These are phyloP conservation scores for Gallinago media DNA, from an alignment of 2,113 vertebrate genomes.

Conservation along the genomic window DNA sequence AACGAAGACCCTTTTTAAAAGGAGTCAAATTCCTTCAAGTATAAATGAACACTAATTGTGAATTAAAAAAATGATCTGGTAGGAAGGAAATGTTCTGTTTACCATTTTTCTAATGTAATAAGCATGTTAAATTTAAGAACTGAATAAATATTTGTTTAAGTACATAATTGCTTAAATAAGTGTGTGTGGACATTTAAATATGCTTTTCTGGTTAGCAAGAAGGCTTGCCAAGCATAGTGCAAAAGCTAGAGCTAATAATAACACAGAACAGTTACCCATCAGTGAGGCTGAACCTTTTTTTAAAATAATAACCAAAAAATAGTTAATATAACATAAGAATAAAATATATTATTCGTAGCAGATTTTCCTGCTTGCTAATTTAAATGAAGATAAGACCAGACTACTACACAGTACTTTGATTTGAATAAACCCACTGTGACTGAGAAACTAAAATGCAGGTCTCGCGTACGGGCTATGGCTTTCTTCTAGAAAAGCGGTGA, in stretches of 20 bases:
- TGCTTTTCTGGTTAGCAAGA: slow-evolving; percentile 25
- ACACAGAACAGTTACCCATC: neutral
- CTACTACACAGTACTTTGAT: neutral
- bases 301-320: neutral
- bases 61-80: neutral
- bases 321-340: neutral
- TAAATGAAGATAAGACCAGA: neutral
- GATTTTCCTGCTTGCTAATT: neutral
- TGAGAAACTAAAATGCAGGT: neutral
- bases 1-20: neutral
- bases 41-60: slow-evolving; percentile 31
- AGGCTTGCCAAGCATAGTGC: neutral
- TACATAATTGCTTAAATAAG: slow-evolving; percentile 60
- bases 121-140: slow-evolving; percentile 42
- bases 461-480: neutral
- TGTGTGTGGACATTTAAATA: slow-evolving; percentile 34
- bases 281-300: neutral
- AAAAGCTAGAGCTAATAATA: slow-evolving; percentile 18
- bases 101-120: slow-evolving; percentile 47
- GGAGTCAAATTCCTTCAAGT: slow-evolving; percentile 15
- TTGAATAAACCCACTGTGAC: slow-evolving; percentile 24
- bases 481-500: neutral
- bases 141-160: slow-evolving; percentile 61
- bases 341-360: neutral
- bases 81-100: slow-evolving; percentile 44